A percentile compares a stretch with the other conserved stretches of the same genome.
Conservation (phyloP, 2,113 vertebrate genomes). For the Percopsis transmontana region DNA sequence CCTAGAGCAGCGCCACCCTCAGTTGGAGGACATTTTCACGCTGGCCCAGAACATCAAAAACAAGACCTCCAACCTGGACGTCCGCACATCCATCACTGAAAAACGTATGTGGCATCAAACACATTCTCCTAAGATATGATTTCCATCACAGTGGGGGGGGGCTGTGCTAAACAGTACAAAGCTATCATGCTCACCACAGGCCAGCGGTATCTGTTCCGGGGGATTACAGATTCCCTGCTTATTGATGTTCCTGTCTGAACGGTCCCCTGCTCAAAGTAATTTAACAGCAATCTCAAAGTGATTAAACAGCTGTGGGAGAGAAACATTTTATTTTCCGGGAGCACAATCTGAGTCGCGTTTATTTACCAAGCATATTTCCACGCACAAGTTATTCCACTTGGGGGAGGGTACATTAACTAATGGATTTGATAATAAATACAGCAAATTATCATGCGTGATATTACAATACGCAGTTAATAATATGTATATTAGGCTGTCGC, state of each 20-base stretch:
- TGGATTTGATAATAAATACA: too few relatives aligned
- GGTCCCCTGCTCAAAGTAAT: neutral
- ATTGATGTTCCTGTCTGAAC: neutral
- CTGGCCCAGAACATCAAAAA: conserved; percentile 98
- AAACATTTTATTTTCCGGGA: too few relatives aligned
- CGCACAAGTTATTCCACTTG: too few relatives aligned
- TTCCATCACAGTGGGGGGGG: neutral
- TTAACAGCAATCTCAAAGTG: neutral
- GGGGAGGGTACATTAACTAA: too few relatives aligned
- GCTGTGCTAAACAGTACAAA: neutral
- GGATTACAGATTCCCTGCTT: neutral
- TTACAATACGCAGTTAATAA: neutral
- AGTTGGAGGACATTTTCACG: conserved; percentile 92
- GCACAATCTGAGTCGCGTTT: too few relatives aligned
- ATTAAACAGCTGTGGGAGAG: neutral
- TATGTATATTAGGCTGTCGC: neutral
- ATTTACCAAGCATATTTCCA: too few relatives aligned
- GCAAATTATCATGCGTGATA: neutral
- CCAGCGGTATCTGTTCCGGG: too few relatives aligned
- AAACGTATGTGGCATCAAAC: conserved; percentile 81
- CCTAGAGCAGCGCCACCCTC: conserved; percentile 90
- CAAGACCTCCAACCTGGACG: conserved; percentile 91
- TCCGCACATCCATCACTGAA: conserved; percentile 93
- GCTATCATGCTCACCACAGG: too few relatives aligned
- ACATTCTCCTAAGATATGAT: neutral